Conservation (phyloP, 1,140 invertebrate genomes). For the Glossosoma conforme region DNA sequence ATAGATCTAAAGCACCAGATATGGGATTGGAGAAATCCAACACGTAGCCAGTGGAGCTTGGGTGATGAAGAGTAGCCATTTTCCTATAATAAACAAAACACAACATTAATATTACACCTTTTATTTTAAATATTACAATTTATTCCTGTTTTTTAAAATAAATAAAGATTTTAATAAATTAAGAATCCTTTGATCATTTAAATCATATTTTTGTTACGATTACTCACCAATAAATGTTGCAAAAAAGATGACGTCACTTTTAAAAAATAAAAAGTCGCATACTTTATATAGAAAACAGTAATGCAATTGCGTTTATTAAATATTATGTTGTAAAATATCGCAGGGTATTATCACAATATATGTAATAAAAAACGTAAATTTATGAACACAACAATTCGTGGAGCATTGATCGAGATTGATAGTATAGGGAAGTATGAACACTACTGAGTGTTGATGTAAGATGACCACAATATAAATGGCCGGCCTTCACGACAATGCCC, state of each 20-base stretch:
- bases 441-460: conserved; percentile 5
- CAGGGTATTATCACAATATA: too few relatives aligned
- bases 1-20: conserved; percentile 37
- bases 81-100: too few relatives aligned
- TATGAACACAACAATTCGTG: not conserved
- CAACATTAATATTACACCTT: too few relatives aligned
- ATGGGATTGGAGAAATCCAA: conserved; percentile 17
- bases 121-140: too few relatives aligned
- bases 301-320: too few relatives aligned
- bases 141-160: too few relatives aligned
- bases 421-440: not conserved
- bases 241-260: not conserved
- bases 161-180: too few relatives aligned
- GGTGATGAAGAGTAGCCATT: conserved; percentile 7
- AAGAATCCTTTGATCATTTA: too few relatives aligned
- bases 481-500: conserved; percentile 9
- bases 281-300: too few relatives aligned
- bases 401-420: not conserved
- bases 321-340: too few relatives aligned
- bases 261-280: not conserved
- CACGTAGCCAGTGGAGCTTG: not conserved
- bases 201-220: too few relatives aligned
- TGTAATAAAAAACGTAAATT: not conserved
- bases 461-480: conserved; percentile 18
- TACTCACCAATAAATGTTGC: too few relatives aligned